A percentile compares a stretch with the other conserved stretches of the same genome.
Conservation (phyloP, 2,113 vertebrate species). For the Clinocottus analis region DNA sequence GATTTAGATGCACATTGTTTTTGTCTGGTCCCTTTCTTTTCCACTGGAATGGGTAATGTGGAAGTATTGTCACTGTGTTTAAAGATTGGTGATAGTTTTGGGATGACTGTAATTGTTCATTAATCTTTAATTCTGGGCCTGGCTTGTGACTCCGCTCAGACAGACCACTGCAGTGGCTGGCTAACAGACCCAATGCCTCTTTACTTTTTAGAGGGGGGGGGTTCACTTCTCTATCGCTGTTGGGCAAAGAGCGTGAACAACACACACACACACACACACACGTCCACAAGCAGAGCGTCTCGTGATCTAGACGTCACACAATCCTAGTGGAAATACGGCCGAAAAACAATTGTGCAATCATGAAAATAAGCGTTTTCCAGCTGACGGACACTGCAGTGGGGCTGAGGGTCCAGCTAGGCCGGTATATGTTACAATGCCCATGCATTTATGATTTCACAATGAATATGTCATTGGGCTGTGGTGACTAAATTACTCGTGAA, state of each 20-base stretch:
- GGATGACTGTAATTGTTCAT: constrained; percentile 75
- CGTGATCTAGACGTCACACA: constrained; percentile 39
- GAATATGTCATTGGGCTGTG: constrained; percentile 95
- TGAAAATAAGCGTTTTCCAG: background rate
- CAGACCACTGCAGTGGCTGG: constrained; percentile 77
- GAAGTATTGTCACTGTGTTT: constrained; percentile 92
- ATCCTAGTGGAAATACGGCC: constrained; percentile 26
- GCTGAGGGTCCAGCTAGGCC: constrained; percentile 87
- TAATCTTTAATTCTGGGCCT: constrained; percentile 83
- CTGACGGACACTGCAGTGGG: constrained; percentile 80
- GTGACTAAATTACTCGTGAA: constrained; percentile 55
- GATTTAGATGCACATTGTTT: constrained; percentile 90
- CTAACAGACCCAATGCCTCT: constrained; percentile 34
- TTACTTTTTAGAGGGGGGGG: constrained; percentile 40
- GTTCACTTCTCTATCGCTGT: constrained; percentile 42
- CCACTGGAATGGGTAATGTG: constrained; percentile 95
- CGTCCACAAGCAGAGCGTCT: constrained; percentile 33
- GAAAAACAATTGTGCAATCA: background rate
- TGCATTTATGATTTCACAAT: constrained; percentile 85
- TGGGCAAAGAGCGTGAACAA: constrained; percentile 40
- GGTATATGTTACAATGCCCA: constrained; percentile 83
- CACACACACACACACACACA: no score
- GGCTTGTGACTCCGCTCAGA: constrained; percentile 80
- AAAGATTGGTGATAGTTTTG: constrained; percentile 82
- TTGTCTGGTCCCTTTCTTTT: constrained; percentile 89